Conservation (phyloP, 2,888 invertebrate genomes). For the Oasisia sp. region DNA sequence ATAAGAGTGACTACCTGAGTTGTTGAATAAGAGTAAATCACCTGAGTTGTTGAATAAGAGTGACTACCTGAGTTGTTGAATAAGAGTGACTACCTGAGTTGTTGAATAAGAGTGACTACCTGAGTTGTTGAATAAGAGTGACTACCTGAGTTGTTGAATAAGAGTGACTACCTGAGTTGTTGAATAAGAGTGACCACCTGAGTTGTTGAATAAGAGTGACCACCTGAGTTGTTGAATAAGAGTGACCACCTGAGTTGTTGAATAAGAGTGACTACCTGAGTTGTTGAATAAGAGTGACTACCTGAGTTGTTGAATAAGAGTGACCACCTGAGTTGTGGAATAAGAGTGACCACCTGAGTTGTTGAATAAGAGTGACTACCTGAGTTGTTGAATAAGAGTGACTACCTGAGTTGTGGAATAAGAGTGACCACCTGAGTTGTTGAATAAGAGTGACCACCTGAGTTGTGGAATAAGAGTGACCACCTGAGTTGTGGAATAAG, state of each 20-base stretch:
- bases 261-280: background rate
- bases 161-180: constrained; percentile 65
- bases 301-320: too few species aligned
- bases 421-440: too few species aligned
- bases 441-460: too few species aligned
- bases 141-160: too few species aligned
- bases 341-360: background rate
- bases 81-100: too few species aligned
- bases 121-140: constrained; percentile 70
- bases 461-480: background rate
- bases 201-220: constrained; percentile 68
- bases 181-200: constrained; percentile 65
- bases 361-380: background rate
- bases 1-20: constrained; percentile 60
- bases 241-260: background rate
- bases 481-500: background rate
- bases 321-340: too few species aligned
- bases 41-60: background rate
- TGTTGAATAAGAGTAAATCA: constrained; percentile 71
- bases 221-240: too few species aligned
- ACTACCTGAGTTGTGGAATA: too few species aligned
- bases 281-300: too few species aligned
- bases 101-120: constrained; percentile 43
- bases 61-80: constrained; percentile 68
- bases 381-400: too few species aligned